A percentile compares a stretch with the other conserved stretches of the same genome.
Conservation (phyloP, 2,888 invertebrate species). For the Zootermopsis nevadensis region DNA sequence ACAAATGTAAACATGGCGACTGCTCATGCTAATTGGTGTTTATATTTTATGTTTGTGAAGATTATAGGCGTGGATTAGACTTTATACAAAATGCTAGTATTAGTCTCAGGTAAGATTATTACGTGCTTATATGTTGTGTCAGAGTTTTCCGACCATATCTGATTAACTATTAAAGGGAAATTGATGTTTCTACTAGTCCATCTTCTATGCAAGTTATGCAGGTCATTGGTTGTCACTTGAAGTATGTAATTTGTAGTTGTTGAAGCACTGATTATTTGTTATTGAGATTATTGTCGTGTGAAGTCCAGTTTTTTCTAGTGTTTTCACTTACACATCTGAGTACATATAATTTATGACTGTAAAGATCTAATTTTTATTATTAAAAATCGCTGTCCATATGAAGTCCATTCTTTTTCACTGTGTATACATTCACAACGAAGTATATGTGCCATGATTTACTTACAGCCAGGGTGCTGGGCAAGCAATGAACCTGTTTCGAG, state of each 20-base stretch:
- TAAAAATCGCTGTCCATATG: no score
- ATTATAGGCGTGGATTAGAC: conserved; percentile 31
- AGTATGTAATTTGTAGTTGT: not conserved
- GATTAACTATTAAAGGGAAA: not conserved
- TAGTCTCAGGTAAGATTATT: conserved; percentile 49
- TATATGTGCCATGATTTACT: conserved; percentile 10
- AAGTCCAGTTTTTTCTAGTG: not conserved
- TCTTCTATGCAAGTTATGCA: conserved; percentile 19
- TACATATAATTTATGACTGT: not conserved
- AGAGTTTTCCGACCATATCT: not conserved
- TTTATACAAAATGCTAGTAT: conserved; percentile 48
- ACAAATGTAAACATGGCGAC: conserved; percentile 54
- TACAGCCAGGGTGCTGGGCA: conserved; percentile 52
- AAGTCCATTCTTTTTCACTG: not conserved
- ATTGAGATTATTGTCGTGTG: not conserved
- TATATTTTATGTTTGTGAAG: conserved; percentile 48
- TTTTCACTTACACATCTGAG: not conserved
- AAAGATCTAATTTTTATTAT: no score
- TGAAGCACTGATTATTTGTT: not conserved
- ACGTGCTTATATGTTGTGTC: not conserved
- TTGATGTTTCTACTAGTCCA: not conserved
- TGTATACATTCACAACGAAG: not conserved
- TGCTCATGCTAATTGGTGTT: conserved; percentile 50
- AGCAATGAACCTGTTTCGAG: conserved; percentile 54
- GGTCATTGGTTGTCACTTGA: conserved; percentile 43